phyloP scores from a whole-genome alignment of 37 sponge, comb jelly and placozoan genomes.

The Ianthella basta region DNA sequence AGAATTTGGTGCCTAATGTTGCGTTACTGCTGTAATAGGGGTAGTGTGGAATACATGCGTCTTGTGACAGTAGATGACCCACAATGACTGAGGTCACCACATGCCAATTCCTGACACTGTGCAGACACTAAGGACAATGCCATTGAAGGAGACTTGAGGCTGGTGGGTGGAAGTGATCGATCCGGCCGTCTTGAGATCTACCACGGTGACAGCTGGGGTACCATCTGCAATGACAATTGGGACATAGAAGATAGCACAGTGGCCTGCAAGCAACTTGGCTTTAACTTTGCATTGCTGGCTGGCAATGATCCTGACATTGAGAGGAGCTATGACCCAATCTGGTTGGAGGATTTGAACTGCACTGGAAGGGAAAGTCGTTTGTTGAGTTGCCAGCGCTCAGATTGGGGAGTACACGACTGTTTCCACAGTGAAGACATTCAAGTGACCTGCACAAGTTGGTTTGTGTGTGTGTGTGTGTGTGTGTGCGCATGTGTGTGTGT shows the following conservation, averaged over 20 bases:
- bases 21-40: too few species aligned
- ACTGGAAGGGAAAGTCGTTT: slow-evolving; percentile 4
- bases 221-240: slow-evolving; percentile 35
- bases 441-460: slow-evolving; percentile 9
- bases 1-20: too few species aligned
- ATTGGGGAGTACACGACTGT: not conserved
- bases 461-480: slow-evolving; percentile 32
- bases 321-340: not conserved
- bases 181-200: slow-evolving; percentile 42
- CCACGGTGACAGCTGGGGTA: slow-evolving; percentile 28
- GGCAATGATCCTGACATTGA: not conserved
- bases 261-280: slow-evolving; percentile 31
- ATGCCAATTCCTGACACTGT: not conserved
- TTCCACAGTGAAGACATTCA: not conserved
- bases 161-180: slow-evolving; percentile 14
- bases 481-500: slow-evolving; percentile 13
- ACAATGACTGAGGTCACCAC: too few species aligned
- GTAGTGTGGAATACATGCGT: too few species aligned
- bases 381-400: not conserved
- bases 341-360: slow-evolving; percentile 16
- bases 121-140: not conserved
- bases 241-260: slow-evolving; percentile 1
- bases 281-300: not conserved
- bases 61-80: too few species aligned
- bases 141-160: not conserved